A percentile compares a stretch with the other conserved stretches of the same genome.
phyloP scores from a whole-genome alignment of 2,113 vertebrate genomes.

The Phylloscopus trochiloides region DNA sequence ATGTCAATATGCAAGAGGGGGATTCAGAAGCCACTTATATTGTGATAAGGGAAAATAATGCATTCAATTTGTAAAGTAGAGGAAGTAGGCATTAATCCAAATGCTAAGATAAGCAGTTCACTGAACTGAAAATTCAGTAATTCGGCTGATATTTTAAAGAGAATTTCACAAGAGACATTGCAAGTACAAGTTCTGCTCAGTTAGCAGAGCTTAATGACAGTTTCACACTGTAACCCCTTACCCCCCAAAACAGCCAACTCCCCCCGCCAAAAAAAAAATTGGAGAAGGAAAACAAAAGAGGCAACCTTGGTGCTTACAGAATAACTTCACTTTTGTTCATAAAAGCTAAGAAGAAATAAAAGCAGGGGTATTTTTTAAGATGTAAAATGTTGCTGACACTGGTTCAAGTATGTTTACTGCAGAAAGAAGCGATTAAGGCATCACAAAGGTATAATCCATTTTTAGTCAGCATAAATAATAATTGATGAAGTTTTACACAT shows the following conservation, averaged over 20 bases:
- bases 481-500: neutral
- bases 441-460: neutral
- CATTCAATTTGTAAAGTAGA: neutral
- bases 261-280: rapidly evolving
- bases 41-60: neutral
- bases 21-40: neutral
- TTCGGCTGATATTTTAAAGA: neutral
- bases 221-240: neutral
- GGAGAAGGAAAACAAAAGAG: neutral
- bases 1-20: neutral
- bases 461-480: neutral
- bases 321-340: neutral
- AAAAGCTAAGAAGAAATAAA: neutral
- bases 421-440: neutral
- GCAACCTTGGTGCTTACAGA: neutral
- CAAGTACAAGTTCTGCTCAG: neutral
- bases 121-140: neutral
- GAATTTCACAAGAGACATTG: neutral
- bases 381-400: neutral
- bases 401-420: neutral
- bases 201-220: neutral
- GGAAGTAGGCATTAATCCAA: neutral
- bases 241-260: neutral
- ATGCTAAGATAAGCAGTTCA: neutral
- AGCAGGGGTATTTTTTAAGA: neutral